Conservation (phyloP, 2,888 invertebrate genomes). For the Drosophila colorata region DNA sequence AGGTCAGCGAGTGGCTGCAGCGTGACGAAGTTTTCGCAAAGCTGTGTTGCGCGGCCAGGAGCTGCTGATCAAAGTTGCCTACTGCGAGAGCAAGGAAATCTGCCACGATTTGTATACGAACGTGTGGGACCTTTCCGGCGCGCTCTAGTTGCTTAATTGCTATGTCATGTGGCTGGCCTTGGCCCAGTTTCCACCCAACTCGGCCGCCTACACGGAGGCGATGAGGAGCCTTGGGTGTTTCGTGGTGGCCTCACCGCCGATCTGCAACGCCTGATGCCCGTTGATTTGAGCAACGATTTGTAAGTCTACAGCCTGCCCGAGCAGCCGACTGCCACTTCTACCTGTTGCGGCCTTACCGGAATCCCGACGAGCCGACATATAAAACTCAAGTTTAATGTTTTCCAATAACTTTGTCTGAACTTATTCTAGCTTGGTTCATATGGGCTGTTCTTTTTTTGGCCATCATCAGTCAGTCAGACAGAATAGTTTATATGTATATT, state of each 20-base stretch:
- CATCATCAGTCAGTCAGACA: no score
- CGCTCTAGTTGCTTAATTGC: constrained; percentile 94
- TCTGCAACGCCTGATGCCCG: constrained; percentile 94
- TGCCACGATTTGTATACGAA: constrained; percentile 97
- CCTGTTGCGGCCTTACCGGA: constrained; percentile 91
- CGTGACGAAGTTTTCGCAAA: constrained; percentile 91
- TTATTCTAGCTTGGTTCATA: no score
- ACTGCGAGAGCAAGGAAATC: constrained; percentile 92
- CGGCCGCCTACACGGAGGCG: constrained; percentile 93
- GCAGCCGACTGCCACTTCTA: constrained; percentile 90
- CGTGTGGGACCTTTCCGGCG: constrained; percentile 97
- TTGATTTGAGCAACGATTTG: constrained; percentile 95
- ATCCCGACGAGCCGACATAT: constrained; percentile 89
- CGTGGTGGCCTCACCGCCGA: constrained; percentile 97
- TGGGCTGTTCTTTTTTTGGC: no score
- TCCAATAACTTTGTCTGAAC: no score
- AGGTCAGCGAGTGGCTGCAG: constrained; percentile 92
- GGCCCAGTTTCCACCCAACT: constrained; percentile 93
- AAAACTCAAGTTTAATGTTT: no score
- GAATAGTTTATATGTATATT: no score
- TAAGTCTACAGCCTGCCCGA: constrained; percentile 94
- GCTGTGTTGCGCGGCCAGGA: constrained; percentile 89
- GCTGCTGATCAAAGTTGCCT: constrained; percentile 90
- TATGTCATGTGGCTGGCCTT: constrained; percentile 97
- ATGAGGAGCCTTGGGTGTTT: constrained; percentile 99